A percentile compares a stretch with the other conserved stretches of the same genome.
Evolutionary conservation across 2,797 vertebrate species (phyloP).

Genomic region (Bradypodion ventrale): DNA sequence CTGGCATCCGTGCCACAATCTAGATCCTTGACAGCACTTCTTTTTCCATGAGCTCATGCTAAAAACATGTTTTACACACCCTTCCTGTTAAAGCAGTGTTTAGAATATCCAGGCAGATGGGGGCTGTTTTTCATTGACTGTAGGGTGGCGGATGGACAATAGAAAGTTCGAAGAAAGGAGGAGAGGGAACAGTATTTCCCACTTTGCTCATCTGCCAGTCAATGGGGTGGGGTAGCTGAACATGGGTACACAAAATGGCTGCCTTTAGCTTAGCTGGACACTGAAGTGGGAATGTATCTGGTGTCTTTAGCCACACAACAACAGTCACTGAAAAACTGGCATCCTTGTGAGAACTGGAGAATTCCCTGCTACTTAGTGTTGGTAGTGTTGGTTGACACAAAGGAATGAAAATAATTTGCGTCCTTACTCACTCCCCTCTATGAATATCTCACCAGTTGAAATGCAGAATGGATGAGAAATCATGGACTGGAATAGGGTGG

Average conservation of each 20-base stretch:
- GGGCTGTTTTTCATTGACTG: constrained; percentile 16
- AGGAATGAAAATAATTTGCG: background rate
- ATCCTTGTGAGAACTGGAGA: background rate
- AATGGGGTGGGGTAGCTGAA: background rate
- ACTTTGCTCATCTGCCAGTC: background rate
- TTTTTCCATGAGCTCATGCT: constrained; percentile 31
- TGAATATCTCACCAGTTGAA: too few species aligned
- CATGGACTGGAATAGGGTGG: background rate
- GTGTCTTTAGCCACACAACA: background rate
- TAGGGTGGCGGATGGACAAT: background rate
- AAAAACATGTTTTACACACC: constrained; percentile 20
- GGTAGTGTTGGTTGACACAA: too few species aligned
- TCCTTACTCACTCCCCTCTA: background rate
- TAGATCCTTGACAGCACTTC: background rate
- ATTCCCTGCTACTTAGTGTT: background rate
- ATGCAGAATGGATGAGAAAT: background rate
- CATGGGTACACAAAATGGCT: background rate
- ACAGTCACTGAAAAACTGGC: background rate
- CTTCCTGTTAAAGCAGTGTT: constrained; percentile 9
- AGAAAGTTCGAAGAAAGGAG: background rate
- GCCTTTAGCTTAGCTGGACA: background rate
- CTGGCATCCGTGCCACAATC: constrained; percentile 7
- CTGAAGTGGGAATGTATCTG: background rate
- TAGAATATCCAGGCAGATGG: background rate
- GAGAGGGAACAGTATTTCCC: background rate